Evolutionary conservation across 2,797 vertebrate species (phyloP), one percentile per base, ranked within the genome.

Genomic region (Myotis pilosus): DNA sequence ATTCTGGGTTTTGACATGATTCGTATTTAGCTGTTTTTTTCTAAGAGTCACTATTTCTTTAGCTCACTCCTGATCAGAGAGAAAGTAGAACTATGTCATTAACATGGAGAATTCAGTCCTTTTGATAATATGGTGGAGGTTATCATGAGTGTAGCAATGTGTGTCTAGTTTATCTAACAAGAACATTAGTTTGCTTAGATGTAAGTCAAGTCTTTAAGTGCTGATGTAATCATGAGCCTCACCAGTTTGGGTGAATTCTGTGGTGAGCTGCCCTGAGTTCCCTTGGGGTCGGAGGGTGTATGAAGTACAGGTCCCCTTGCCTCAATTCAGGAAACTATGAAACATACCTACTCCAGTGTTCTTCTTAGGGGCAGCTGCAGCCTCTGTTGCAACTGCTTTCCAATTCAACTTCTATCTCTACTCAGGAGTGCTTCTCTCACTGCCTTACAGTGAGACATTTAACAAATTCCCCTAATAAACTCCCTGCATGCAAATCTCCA

Each of bases 241-340:
- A 49, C 36, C 8, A 75, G 9, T 3, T 47, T 5, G 11, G 36
- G 23, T 66, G 30, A 30, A 30, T 60, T 13, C 12, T 53, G 2
- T 28, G 33, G 2, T 55, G 5, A 78, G 62, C n/a, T 86, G 20
- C 30, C 44, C 16, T n/a, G 36, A 57, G 55, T n/a, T 15, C 2
- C 30, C 20, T 68, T 30, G 30, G 6, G 0, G 9, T 44, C 5
- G 2, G 4, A 74, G 13, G 0, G 5, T 8, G 9, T 19, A 25
- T 0, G 17, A 78, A 80, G 57, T 6, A 8, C 23, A 28, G 12
- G n/a, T 30, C 3, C 3, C 41, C 33, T 57, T 85, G 79, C 76
- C 23, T 91, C 33, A 64, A 1, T 38, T 91, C 13, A 8, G 10
- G 22, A 82, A 57, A 53, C 36, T 53, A 22, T 30, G 64, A 88